Base-by-base conservation (phyloP, 1,140 invertebrate genomes). In the Uloborus diversus region DNA sequence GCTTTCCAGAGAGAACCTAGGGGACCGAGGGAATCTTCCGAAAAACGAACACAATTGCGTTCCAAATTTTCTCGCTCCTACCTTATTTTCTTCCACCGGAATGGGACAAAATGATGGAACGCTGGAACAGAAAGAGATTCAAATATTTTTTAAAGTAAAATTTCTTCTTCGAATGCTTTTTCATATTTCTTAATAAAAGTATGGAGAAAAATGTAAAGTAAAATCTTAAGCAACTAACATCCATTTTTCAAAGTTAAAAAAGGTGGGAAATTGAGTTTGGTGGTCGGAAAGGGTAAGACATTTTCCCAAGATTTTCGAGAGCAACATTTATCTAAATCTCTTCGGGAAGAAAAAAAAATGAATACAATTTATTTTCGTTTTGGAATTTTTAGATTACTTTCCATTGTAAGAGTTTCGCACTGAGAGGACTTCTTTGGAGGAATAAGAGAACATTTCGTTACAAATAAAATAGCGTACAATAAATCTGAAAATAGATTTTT, bases 21-120 rank as follows among this genome's bases (percentile, higher is more conserved):
- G 27, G 51, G 51, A 33, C 51, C 53, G 3, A 56, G 35, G 47
- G 30, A 42, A 59, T 59, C 61, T 53, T 20, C 13, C 17, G 53
- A 69, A 35, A 42, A 73, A 23, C 7, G 11, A n/a, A 30, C 56
- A 73, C 69, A 73, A 73, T 73, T 73, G 56, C 56, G 61, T 73
- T 59, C 47, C 68, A 37, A 70, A 57, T 73, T 53, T 73, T 73
- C 33, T 27, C 37, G 51, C 32, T 42, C 14, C 28, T 57, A 25
- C 32, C 17, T 27, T 23, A 17, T 32, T 42, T 53, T 25, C 30
- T 51, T 69, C 30, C 9, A 25, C 27, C 28, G 20, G 56, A 73
- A 61, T 42, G 23, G 32, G 32, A 17, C 53, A 73, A 37, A 47
- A 73, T 61, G 69, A 30, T 5, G 14, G 56, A 57, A 35, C 11